Base-by-base conservation (phyloP, 2,797 vertebrate species). In the Onychomys torridus region DNA sequence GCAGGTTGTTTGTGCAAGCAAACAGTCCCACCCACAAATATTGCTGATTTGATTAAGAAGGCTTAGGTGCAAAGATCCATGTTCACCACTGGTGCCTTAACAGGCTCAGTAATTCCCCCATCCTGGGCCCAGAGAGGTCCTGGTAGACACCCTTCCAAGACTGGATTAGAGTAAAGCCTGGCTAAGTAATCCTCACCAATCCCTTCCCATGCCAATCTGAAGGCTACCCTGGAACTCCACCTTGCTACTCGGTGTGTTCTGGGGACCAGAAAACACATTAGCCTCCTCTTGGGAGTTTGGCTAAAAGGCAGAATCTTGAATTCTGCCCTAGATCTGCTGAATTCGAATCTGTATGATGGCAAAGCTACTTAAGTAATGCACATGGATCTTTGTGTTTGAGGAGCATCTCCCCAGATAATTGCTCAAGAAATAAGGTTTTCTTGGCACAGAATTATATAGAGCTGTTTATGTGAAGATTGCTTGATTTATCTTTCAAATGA, bases 1-100 rank as follows among this genome's bases (percentile, higher is more conserved):
- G 81, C 79, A 96, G 95, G 95, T 95, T 96, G 89, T 97, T 97
- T 97, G 97, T 98, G 96, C 95, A 95, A 95, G 97, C 97, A 98
- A 97, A 98, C 96, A 97, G 97, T 97, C 97, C 96, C 97, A 95
- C 96, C 97, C 97, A 96, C 96, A 97, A 97, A 98, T 98, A 98
- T 95, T 97, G 95, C 97, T 96, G 96, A 97, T 98, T 97, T 98
- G 97, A 98, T 97, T 98, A 97, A 98, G 96, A 94, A 97, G 93
- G 91, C 84, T 96, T 97, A 97, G 91, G 97, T 96, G 90, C 94
- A 96, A 96, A 97, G 94, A 96, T 96, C 77, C 91, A 83, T 90
- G 93, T 86, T 95, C 94, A 93, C 43, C 75, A 67, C 77, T 96
- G 87, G 67, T 65, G 63, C 55, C 87, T 87, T 94, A 95, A 96